phyloP scores from a whole-genome alignment of 1,140 invertebrate genomes.

The Drosophila erecta region DNA sequence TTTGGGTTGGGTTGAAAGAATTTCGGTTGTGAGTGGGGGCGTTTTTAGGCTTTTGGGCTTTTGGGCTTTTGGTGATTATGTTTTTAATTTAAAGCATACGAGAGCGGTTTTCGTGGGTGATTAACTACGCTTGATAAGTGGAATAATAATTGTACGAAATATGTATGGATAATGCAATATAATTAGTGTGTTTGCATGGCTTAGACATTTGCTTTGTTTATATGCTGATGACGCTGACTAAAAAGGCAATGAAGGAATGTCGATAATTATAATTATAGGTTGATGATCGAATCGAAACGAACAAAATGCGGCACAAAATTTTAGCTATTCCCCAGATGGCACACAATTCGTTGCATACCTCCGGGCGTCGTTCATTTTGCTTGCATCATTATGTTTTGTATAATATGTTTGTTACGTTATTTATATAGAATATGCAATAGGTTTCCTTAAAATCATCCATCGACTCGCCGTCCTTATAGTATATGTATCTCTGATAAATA shows the following conservation, averaged over 20 bases:
- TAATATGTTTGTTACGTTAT: conserved; percentile 36
- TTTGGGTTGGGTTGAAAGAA: conserved; percentile 49
- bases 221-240: conserved; percentile 71
- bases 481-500: conserved; percentile 79
- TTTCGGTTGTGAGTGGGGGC: not conserved
- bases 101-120: conserved; percentile 51
- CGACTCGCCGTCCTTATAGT: conserved; percentile 40
- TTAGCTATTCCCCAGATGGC: conserved; percentile 23
- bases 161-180: conserved; percentile 76
- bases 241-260: conserved; percentile 73
- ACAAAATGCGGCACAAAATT: conserved; percentile 48
- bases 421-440: conserved; percentile 61
- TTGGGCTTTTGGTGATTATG: conserved; percentile 58
- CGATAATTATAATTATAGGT: conserved; percentile 46
- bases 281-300: conserved; percentile 45
- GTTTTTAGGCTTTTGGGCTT: not conserved
- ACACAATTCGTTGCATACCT: conserved; percentile 31
- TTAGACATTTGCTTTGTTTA: conserved; percentile 52
- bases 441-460: conserved; percentile 63
- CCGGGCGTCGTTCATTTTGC: conserved; percentile 39
- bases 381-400: conserved; percentile 35
- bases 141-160: conserved; percentile 77
- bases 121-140: conserved; percentile 79
- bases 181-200: conserved; percentile 63
- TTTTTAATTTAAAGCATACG: conserved; percentile 68